Evolutionary conservation across 1,140 invertebrate species (phyloP).

Genomic region (Alviniconcha marisindica): DNA sequence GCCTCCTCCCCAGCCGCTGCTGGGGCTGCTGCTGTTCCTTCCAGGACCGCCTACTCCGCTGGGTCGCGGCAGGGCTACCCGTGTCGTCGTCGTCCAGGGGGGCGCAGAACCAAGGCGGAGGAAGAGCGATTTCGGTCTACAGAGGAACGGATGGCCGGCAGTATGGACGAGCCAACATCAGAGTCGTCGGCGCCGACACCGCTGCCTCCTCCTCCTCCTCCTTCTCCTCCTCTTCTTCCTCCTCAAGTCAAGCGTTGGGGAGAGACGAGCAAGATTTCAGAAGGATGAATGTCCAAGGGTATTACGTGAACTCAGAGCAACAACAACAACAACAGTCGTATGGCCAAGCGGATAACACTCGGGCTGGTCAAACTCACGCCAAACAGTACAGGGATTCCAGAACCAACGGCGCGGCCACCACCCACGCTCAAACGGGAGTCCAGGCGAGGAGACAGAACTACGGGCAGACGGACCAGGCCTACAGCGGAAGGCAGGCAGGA

Average conservation of each 20-base stretch:
- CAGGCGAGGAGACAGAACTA: too few species aligned
- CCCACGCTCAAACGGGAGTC: too few species aligned
- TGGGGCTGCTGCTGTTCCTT: too few species aligned
- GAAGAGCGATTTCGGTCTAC: background rate
- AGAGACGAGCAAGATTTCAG: background rate
- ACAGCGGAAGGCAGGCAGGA: background rate
- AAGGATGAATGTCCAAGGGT: constrained; percentile 5
- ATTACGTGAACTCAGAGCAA: constrained; percentile 18
- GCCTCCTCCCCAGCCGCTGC: background rate
- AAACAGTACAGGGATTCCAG: too few species aligned
- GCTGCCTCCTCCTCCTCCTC: background rate
- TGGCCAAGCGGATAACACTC: background rate
- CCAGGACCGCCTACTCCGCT: too few species aligned
- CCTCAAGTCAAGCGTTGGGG: background rate
- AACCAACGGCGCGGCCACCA: too few species aligned
- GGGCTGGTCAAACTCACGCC: too few species aligned
- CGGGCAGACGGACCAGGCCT: too few species aligned
- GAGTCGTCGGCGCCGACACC: constrained; percentile 18
- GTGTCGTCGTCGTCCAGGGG: background rate
- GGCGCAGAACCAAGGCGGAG: background rate
- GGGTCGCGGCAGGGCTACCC: too few species aligned
- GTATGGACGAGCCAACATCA: background rate
- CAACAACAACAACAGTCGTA: too few species aligned
- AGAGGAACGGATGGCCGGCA: background rate
- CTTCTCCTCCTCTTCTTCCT: background rate